These are phyloP conservation scores for Paramuricea clavata DNA, from an alignment of 92 coral and sea anemone species.

Conservation along the genomic window DNA sequence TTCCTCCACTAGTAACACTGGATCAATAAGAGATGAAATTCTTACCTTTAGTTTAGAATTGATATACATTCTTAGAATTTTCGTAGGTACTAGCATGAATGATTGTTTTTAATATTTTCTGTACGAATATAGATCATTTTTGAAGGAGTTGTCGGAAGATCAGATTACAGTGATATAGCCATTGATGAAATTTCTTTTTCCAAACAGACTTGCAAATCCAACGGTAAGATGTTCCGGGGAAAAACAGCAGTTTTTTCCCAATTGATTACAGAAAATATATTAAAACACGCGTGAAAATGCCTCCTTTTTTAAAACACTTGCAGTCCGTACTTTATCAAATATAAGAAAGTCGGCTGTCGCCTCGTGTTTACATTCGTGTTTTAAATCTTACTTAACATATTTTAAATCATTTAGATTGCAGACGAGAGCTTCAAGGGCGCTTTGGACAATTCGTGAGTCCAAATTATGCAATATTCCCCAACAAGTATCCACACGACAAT, in stretches of 20 bases:
- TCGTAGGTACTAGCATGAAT: background rate
- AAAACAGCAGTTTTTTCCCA: too few relatives aligned
- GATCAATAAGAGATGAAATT: too few relatives aligned
- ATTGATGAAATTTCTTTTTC: conserved; percentile 65
- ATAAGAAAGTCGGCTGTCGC: too few relatives aligned
- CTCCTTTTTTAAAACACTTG: too few relatives aligned
- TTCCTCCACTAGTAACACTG: too few relatives aligned
- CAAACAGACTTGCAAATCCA: conserved; percentile 1
- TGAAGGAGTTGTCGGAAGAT: conserved; percentile 63
- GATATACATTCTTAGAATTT: too few relatives aligned
- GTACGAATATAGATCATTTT: conserved; percentile 46
- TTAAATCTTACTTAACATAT: too few relatives aligned
- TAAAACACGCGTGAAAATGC: too few relatives aligned
- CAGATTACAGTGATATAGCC: conserved; percentile 67
- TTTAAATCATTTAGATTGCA: background rate
- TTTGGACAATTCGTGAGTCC: conserved; percentile 55
- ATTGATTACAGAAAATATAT: too few relatives aligned
- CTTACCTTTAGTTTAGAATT: too few relatives aligned
- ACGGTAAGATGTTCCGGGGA: background rate
- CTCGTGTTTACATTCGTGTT: too few relatives aligned
- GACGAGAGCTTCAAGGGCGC: conserved; percentile 16
- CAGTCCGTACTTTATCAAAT: too few relatives aligned
- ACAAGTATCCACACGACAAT: conserved; percentile 41
- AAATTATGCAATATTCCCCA: conserved; percentile 55
- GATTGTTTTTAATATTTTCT: background rate